Evolutionary conservation across 2,113 vertebrate species (phyloP).

Genomic region (Rattus norvegicus): DNA sequence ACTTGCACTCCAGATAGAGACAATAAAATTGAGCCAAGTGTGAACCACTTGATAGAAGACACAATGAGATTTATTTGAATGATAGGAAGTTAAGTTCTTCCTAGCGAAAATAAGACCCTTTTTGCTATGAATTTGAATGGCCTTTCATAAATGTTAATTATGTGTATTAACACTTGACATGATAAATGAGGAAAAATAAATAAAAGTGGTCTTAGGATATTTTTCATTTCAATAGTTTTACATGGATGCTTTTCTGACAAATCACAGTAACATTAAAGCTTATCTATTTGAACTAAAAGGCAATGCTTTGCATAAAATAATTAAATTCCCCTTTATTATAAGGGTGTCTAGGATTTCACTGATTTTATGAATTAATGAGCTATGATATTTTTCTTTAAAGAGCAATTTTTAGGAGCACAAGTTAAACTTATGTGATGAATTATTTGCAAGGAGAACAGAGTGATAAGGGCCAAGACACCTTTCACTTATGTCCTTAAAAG

Average conservation of each 20-base stretch:
- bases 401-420: slow-evolving; percentile 9
- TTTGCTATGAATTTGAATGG: not conserved
- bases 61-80: not conserved
- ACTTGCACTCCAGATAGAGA: not conserved
- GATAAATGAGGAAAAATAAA: slow-evolving; percentile 43
- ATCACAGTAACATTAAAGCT: slow-evolving; percentile 50
- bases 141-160: slow-evolving; percentile 5
- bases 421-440: slow-evolving; percentile 14
- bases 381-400: slow-evolving; percentile 35
- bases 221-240: slow-evolving; percentile 37
- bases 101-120: not conserved
- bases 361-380: slow-evolving; percentile 58
- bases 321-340: slow-evolving; percentile 23
- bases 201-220: not conserved
- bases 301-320: slow-evolving; percentile 26
- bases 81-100: not conserved
- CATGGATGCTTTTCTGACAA: slow-evolving; percentile 27
- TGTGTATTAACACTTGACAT: not conserved
- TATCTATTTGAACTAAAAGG: slow-evolving; percentile 22
- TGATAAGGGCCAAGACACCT: slow-evolving; percentile 36
- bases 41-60: slow-evolving; percentile 16
- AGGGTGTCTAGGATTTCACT: not conserved
- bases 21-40: not conserved
- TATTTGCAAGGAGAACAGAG: slow-evolving; percentile 32
- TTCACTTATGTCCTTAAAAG: not conserved